Conservation (phyloP, 2,888 invertebrate species). For the Phyllotreta cruciferae region DNA sequence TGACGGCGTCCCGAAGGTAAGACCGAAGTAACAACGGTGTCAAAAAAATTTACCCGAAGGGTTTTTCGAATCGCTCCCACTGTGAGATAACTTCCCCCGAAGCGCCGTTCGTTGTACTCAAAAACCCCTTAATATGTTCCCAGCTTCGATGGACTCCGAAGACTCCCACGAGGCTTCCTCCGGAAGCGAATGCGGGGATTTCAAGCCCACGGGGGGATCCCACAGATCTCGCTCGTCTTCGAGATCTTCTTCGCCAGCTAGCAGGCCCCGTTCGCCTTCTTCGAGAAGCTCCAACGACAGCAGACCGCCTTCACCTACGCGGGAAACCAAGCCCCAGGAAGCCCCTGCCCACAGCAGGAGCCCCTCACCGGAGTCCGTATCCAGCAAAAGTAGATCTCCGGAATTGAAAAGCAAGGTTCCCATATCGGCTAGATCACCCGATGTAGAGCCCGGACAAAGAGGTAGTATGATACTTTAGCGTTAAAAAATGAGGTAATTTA, state of each 20-base stretch:
- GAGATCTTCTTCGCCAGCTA: constrained; percentile 38
- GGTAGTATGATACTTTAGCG: too few species aligned
- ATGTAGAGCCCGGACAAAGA: too few species aligned
- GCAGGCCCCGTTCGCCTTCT: constrained; percentile 46
- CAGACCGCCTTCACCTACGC: constrained; percentile 34
- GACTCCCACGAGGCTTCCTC: constrained; percentile 65
- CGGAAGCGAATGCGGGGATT: constrained; percentile 54
- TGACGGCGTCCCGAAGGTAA: constrained; percentile 59
- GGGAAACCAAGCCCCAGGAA: constrained; percentile 24
- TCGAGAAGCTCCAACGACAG: constrained; percentile 44
- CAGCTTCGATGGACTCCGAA: constrained; percentile 66
- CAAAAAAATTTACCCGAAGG: constrained; percentile 50
- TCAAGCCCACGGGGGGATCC: constrained; percentile 40
- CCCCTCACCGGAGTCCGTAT: constrained; percentile 54
- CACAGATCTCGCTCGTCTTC: constrained; percentile 32
- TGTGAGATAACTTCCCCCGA: constrained; percentile 28
- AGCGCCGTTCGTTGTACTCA: constrained; percentile 21
- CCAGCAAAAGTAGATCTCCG: constrained; percentile 32
- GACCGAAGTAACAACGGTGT: constrained; percentile 57
- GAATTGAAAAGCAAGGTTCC: constrained; percentile 6
- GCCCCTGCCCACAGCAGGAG: constrained; percentile 51
- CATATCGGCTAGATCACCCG: constrained; percentile 29
- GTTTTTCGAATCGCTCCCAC: constrained; percentile 40
- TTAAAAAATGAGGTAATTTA: too few species aligned
- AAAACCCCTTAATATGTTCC: constrained; percentile 37